Conservation (phyloP, 1,140 invertebrate genomes). For the Mizuhopecten yessoensis region DNA sequence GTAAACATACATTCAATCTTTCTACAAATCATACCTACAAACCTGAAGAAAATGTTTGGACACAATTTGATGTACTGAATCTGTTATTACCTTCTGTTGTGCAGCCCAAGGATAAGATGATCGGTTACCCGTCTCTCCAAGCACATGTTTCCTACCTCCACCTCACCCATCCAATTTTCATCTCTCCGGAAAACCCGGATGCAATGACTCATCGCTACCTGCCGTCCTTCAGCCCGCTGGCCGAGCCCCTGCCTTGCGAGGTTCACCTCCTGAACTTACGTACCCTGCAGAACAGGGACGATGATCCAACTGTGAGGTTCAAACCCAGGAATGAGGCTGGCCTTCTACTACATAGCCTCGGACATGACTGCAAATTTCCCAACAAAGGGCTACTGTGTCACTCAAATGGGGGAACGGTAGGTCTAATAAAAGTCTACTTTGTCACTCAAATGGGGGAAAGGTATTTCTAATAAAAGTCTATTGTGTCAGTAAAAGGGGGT, state of each 20-base stretch:
- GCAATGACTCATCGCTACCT: slow-evolving; percentile 54
- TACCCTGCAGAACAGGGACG: slow-evolving; percentile 76
- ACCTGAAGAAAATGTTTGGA: too few relatives aligned
- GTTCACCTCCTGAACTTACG: slow-evolving; percentile 80
- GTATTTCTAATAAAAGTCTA: too few relatives aligned
- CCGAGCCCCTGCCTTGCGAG: slow-evolving; percentile 84
- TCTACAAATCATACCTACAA: too few relatives aligned
- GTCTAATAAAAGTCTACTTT: too few relatives aligned
- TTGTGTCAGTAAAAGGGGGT: too few relatives aligned
- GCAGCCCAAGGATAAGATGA: slow-evolving; percentile 66
- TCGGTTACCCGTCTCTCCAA: slow-evolving; percentile 86
- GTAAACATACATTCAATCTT: too few relatives aligned
- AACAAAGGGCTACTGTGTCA: too few relatives aligned
- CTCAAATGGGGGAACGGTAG: too few relatives aligned
- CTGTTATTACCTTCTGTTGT: slow-evolving; percentile 56
- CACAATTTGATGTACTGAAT: too few relatives aligned
- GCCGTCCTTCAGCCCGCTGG: slow-evolving; percentile 79
- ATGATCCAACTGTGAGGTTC: slow-evolving; percentile 67
- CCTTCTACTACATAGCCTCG: slow-evolving; percentile 84
- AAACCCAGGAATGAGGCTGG: slow-evolving; percentile 75
- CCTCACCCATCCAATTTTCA: slow-evolving; percentile 87
- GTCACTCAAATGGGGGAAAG: too few relatives aligned
- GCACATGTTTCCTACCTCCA: slow-evolving; percentile 87
- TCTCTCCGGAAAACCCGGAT: slow-evolving; percentile 70
- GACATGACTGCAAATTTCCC: slow-evolving; percentile 84